These are phyloP conservation scores for Pseudopipra pipra DNA, from an alignment of 2,113 vertebrate species.

Conservation along the genomic window DNA sequence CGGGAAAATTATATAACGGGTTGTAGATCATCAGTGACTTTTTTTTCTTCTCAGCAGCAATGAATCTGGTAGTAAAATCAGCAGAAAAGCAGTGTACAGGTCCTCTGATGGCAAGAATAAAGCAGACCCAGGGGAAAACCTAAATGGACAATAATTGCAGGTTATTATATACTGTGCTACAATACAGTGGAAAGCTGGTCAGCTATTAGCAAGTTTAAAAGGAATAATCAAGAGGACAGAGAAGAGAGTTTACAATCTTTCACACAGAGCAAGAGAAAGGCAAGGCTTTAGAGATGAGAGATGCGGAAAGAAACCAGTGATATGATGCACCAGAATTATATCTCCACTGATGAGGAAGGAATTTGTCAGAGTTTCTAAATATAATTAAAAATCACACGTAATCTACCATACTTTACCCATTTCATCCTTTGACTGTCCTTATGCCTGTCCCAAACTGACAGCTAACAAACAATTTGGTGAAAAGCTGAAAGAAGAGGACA, in stretches of 20 bases:
- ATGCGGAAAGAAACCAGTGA: background rate
- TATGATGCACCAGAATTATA: background rate
- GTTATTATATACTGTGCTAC: constrained; percentile 76
- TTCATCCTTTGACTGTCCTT: background rate
- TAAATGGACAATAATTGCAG: constrained; percentile 83
- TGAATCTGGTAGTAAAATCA: constrained; percentile 75
- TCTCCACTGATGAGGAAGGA: background rate
- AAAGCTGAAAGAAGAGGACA: background rate
- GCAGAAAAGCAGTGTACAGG: constrained; percentile 44
- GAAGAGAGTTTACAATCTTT: constrained; percentile 42
- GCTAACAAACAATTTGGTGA: background rate
- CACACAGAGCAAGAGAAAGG: background rate
- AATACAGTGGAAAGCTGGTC: constrained; percentile 71
- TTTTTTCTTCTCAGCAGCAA: constrained; percentile 40
- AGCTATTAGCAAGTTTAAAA: constrained; percentile 74
- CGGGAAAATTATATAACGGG: constrained; percentile 17
- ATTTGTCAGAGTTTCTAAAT: background rate
- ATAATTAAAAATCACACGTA: background rate
- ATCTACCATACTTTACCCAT: background rate
- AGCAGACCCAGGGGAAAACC: constrained; percentile 75
- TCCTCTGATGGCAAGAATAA: constrained; percentile 57
- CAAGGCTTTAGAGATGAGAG: background rate
- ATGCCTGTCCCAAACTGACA: background rate
- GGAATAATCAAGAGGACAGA: constrained; percentile 68
- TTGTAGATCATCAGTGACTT: constrained; percentile 7